Conservation (phyloP, 2,797 vertebrate genomes). For the Acipenser oxyrinchus region DNA sequence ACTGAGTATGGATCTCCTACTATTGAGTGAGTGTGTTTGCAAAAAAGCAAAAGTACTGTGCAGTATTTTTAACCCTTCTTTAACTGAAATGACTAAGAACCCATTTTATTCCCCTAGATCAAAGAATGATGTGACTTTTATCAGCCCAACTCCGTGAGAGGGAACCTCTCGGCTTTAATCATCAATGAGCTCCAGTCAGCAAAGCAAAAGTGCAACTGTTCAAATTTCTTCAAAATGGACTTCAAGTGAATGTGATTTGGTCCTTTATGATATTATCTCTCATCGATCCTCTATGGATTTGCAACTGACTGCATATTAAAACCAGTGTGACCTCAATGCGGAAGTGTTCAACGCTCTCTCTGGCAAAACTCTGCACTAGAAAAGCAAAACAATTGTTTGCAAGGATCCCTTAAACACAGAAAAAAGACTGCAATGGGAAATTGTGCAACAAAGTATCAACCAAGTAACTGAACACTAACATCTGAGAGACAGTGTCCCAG, state of each 20-base stretch:
- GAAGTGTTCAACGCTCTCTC: neutral
- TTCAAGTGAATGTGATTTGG: conserved; percentile 8
- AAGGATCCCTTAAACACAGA: neutral
- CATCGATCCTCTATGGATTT: neutral
- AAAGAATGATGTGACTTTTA: conserved; percentile 68
- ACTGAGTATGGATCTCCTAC: too few relatives aligned
- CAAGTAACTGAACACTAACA: conserved; percentile 1
- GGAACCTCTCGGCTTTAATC: conserved; percentile 29
- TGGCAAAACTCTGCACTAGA: neutral
- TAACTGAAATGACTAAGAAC: neutral
- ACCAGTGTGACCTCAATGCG: conserved; percentile 1
- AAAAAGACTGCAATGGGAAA: neutral
- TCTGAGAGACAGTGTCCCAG: neutral
- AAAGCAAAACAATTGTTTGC: neutral
- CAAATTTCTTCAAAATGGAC: conserved; percentile 30
- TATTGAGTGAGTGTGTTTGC: too few relatives aligned
- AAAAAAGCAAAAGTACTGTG: too few relatives aligned
- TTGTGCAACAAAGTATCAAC: neutral
- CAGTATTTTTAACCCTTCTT: too few relatives aligned
- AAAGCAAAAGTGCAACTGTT: conserved; percentile 43
- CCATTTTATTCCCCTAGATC: conserved; percentile 56
- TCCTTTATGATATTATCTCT: conserved; percentile 1
- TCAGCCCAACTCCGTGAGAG: conserved; percentile 28
- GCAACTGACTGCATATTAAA: neutral
- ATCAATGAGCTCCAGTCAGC: conserved; percentile 30